A percentile compares a stretch with the other conserved stretches of the same genome.
These are phyloP conservation scores for Colinus virginianus DNA, from an alignment of 2,113 vertebrate genomes.

Conservation along the genomic window DNA sequence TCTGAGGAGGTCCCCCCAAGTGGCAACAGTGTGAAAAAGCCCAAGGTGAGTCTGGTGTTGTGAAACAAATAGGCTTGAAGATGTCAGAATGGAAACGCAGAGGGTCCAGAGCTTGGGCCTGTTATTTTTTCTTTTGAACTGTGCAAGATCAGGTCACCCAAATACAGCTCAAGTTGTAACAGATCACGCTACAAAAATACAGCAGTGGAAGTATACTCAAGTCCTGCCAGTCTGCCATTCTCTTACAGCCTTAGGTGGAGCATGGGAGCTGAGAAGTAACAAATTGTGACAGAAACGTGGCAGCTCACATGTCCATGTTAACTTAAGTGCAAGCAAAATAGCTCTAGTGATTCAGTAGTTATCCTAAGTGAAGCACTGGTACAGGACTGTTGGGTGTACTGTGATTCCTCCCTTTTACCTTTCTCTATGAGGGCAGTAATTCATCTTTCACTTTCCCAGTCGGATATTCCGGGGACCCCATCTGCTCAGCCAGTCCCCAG, in stretches of 20 bases:
- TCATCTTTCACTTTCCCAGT: conserved; percentile 56
- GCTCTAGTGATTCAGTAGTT: accelerated
- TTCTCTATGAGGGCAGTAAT: background rate
- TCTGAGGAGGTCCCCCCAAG: conserved; percentile 88
- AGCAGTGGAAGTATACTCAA: background rate
- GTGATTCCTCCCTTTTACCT: background rate
- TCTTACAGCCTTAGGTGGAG: background rate
- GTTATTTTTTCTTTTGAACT: background rate
- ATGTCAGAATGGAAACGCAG: background rate
- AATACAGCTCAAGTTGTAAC: background rate
- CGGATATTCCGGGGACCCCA: conserved; percentile 78
- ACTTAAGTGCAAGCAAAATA: too few relatives aligned
- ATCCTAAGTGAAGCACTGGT: accelerated
- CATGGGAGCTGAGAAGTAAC: background rate
- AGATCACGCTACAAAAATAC: background rate
- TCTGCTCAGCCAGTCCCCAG: conserved; percentile 87
- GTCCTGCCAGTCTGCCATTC: background rate
- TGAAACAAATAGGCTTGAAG: background rate
- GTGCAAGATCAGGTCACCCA: background rate
- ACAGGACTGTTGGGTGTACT: background rate
- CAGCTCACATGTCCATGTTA: accelerated
- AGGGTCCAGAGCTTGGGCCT: background rate
- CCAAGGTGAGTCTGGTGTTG: conserved; percentile 79
- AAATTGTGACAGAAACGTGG: background rate
- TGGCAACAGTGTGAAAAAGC: conserved; percentile 87